Percentiles rank a stretch among this genome's conserved stretches.
Evolutionary conservation across 2,888 invertebrate genomes (phyloP).

Genomic region (Polietes domitor): DNA sequence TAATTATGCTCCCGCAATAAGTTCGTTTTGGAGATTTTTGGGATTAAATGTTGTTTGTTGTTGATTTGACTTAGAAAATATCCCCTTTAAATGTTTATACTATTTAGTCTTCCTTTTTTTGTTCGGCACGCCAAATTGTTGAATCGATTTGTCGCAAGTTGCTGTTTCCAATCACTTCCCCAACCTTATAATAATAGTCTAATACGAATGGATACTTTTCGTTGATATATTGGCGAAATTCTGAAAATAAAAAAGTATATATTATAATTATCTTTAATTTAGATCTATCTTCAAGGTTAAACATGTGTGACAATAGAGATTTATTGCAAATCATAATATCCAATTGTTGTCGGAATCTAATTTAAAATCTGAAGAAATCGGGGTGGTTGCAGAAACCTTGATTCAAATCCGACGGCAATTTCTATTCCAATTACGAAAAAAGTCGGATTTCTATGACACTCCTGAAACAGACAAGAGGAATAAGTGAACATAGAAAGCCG

Average conservation of each 20-base stretch:
- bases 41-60: background rate
- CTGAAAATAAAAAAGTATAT: constrained; percentile 82
- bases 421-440: too few species aligned
- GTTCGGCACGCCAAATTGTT: constrained; percentile 81
- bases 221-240: constrained; percentile 86
- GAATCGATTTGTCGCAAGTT: constrained; percentile 82
- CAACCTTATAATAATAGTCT: constrained; percentile 86
- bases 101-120: constrained; percentile 72
- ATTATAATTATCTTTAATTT: background rate
- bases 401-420: too few species aligned
- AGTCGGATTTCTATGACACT: too few species aligned
- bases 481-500: too few species aligned
- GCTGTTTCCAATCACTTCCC: constrained; percentile 84
- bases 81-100: background rate
- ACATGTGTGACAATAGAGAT: too few species aligned
- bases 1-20: background rate
- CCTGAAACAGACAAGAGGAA: too few species aligned
- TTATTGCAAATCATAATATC: too few species aligned
- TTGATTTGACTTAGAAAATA: background rate
- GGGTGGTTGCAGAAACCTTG: too few species aligned
- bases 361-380: too few species aligned
- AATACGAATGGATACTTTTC: constrained; percentile 85
- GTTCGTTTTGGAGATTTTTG: background rate
- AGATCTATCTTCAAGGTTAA: too few species aligned
- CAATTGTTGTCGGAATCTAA: too few species aligned